Conservation (phyloP, 1,140 invertebrate species). For the Daktulosphaira vitifoliae region DNA sequence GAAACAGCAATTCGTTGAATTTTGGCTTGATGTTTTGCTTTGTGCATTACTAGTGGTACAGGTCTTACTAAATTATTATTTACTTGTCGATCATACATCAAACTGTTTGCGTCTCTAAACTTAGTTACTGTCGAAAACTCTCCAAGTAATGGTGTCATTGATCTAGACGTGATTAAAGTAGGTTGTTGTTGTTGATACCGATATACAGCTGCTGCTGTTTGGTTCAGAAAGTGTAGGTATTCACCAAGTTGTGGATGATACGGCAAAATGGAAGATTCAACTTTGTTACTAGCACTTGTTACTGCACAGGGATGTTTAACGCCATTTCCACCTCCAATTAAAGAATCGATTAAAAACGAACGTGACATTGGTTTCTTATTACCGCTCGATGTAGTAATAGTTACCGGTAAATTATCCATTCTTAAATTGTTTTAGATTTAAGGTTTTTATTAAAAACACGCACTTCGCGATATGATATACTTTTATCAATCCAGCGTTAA, state of each 20-base stretch:
- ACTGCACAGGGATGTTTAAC: conserved; percentile 5
- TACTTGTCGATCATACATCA: too few species aligned
- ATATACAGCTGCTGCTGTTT: conserved; percentile 8
- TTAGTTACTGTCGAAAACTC: neutral
- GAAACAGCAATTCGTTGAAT: too few species aligned
- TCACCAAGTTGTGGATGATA: conserved; percentile 5
- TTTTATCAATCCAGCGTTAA: too few species aligned
- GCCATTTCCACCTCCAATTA: conserved; percentile 28
- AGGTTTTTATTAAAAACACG: too few species aligned
- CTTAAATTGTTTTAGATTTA: too few species aligned
- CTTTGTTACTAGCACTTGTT: neutral
- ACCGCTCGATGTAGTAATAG: neutral
- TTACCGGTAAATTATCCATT: conserved; percentile 8
- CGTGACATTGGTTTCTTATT: conserved; percentile 36
- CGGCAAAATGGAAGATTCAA: neutral
- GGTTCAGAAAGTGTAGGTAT: conserved; percentile 20
- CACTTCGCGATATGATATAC: too few species aligned
- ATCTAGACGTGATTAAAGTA: too few species aligned
- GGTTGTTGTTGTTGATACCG: conserved; percentile 11
- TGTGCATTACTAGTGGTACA: too few species aligned
- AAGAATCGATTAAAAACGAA: conserved; percentile 38
- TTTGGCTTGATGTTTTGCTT: too few species aligned
- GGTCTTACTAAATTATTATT: too few species aligned
- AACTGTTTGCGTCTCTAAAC: too few species aligned
- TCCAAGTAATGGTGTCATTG: neutral